Evolutionary conservation across 2,797 vertebrate genomes (phyloP).

Genomic region (Fistularia commersonii): DNA sequence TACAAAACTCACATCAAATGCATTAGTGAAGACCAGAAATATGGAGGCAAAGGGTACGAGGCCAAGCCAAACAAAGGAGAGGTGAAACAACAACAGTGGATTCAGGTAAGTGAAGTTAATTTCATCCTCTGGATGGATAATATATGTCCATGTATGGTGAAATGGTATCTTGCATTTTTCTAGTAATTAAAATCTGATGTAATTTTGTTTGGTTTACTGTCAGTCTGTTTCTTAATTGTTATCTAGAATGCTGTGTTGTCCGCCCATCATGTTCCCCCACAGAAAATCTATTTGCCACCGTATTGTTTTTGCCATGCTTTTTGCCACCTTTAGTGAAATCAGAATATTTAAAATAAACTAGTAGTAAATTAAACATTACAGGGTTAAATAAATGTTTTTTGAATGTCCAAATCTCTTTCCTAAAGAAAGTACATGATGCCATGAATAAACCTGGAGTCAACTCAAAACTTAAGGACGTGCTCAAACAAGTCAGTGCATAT

Average conservation of each 20-base stretch:
- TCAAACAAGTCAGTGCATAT: slow-evolving; percentile 83
- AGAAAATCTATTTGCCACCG: no score
- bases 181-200: no score
- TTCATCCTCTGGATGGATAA: no score
- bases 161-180: no score
- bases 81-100: slow-evolving; percentile 91
- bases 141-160: no score
- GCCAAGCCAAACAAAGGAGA: slow-evolving; percentile 89
- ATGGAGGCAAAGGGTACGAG: slow-evolving; percentile 90
- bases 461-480: slow-evolving; percentile 80
- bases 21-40: slow-evolving; percentile 93
- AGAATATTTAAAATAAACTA: not conserved
- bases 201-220: no score
- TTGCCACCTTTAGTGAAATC: no score
- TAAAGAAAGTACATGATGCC: slow-evolving; percentile 84
- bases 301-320: no score
- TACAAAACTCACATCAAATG: slow-evolving; percentile 88
- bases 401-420: not conserved
- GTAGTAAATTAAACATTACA: not conserved
- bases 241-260: no score
- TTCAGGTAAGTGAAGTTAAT: slow-evolving; percentile 76
- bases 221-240: no score
- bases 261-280: no score
- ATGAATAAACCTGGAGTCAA: slow-evolving; percentile 83
- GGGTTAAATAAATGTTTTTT: not conserved